These are phyloP conservation scores for Aptenodytes forsteri DNA, from an alignment of 2,113 vertebrate species.

Conservation along the genomic window DNA sequence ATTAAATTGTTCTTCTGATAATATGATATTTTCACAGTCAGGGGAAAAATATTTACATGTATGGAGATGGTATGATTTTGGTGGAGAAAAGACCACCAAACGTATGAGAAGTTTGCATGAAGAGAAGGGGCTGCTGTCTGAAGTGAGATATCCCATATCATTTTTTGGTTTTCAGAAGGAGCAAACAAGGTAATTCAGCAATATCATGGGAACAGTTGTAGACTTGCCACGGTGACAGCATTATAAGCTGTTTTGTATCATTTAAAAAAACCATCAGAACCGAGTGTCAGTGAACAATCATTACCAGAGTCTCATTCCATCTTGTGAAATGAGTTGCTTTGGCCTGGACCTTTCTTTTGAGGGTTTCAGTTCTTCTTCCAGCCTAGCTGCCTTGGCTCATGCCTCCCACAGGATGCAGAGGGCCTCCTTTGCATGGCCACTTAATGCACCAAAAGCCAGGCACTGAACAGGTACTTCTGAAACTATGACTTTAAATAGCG, in stretches of 20 bases:
- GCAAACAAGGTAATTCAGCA: not conserved
- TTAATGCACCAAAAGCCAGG: fast-evolving
- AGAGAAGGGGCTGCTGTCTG: not conserved
- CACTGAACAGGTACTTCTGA: not conserved
- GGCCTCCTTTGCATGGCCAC: not conserved
- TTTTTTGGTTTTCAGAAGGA: not conserved
- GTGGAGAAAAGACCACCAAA: not conserved
- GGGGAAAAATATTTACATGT: not conserved
- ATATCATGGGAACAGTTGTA: not conserved
- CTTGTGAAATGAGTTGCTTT: not conserved
- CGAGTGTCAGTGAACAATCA: not conserved
- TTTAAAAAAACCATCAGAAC: not conserved
- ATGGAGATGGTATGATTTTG: not conserved
- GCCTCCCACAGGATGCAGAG: not conserved
- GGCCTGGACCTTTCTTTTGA: not conserved
- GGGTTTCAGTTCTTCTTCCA: not conserved
- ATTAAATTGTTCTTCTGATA: not conserved
- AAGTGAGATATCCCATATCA: not conserved
- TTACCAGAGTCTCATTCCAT: not conserved
- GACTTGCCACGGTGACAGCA: not conserved
- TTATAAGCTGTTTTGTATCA: not conserved
- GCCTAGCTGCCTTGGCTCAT: fast-evolving
- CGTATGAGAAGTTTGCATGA: not conserved
- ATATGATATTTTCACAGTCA: not conserved
- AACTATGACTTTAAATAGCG: not conserved